A percentile compares a stretch with the other conserved stretches of the same genome.
Evolutionary conservation across 1,140 invertebrate genomes (phyloP).

Genomic region (Drosophila arawakana): DNA sequence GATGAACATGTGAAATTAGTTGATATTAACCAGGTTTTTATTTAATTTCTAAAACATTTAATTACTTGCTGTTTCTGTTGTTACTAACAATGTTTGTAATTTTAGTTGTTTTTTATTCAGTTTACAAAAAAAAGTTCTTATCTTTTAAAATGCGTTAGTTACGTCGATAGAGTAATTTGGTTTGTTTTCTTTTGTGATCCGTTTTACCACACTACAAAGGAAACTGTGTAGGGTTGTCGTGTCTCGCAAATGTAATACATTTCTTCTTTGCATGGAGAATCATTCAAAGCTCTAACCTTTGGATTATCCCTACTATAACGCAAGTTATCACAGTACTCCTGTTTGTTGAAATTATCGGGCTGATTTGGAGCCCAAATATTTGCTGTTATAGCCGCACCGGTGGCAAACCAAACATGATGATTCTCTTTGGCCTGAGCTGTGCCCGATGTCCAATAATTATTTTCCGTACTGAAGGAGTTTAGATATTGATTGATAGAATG

Average conservation of each 20-base stretch:
- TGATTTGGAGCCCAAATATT: neutral
- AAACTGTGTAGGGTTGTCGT: neutral
- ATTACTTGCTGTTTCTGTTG: no score
- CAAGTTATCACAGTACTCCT: conserved; percentile 3
- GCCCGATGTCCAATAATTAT: conserved; percentile 9
- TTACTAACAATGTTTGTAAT: no score
- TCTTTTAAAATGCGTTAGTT: no score
- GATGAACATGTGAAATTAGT: no score
- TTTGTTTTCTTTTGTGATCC: neutral
- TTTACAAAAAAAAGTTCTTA: no score
- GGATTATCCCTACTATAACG: neutral
- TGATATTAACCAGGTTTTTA: no score
- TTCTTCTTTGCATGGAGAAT: neutral
- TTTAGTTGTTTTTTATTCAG: no score
- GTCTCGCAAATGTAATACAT: conserved; percentile 5
- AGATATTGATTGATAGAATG: neutral
- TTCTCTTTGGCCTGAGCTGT: neutral
- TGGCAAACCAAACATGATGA: conserved; percentile 1
- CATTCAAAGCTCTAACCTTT: neutral
- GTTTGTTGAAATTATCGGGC: neutral
- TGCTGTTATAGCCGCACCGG: neutral
- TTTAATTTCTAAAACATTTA: no score
- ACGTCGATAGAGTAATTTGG: no score
- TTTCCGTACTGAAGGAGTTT: neutral
- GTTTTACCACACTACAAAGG: conserved; percentile 9